Base-by-base conservation (phyloP, 2,113 vertebrate genomes). In the Cervus canadensis region DNA sequence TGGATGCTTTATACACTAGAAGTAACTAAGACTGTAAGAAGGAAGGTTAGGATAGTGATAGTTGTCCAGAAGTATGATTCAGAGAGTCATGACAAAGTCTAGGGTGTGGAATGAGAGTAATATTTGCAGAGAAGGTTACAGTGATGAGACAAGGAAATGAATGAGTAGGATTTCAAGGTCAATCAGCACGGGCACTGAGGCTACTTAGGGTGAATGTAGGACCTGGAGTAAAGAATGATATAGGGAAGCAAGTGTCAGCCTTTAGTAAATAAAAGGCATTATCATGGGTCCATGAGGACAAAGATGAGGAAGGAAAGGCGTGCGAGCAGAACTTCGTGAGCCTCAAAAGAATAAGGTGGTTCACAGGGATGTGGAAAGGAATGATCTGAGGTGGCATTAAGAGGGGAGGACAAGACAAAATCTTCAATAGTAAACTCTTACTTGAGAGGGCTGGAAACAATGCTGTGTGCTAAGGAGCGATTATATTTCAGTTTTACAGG, bases 11-110 rank as follows among this genome's bases (percentile, higher is more conserved):
- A 56, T 54, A 13, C 79, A n/a, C 6, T 81, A 85, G 19, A 87
- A 92, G 5, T 36, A 76, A 36, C 36, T 64, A 40, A 92, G 74
- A 78, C 15, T 89, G 21, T 74, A 87, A 88, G 67, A 92, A 92
- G 52, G 33, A 95, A 90, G 40, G 4, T 83, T 92, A 59, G 3
- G 15, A 90, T 17, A 76, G 45, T 52, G 50, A 88, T 59, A 79
- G 56, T 93, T 95, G n/a, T 89, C 43, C 78, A 94, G 71, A 92
- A 57, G 88, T 96, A 83, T 94, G 95, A 97, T 84, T 98, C 96
- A 98, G 16, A 45, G 33, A 93, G 59, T 88, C 45, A 94, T 82
- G 93, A 97, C 90, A 60, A 90, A 84, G 33, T 30, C 81, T 33
- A 87, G 85, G 89, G 67, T 97, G 74, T 96, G 54, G 57, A 64